Conservation (phyloP, 2,113 vertebrate genomes). For the Monopterus albus region DNA sequence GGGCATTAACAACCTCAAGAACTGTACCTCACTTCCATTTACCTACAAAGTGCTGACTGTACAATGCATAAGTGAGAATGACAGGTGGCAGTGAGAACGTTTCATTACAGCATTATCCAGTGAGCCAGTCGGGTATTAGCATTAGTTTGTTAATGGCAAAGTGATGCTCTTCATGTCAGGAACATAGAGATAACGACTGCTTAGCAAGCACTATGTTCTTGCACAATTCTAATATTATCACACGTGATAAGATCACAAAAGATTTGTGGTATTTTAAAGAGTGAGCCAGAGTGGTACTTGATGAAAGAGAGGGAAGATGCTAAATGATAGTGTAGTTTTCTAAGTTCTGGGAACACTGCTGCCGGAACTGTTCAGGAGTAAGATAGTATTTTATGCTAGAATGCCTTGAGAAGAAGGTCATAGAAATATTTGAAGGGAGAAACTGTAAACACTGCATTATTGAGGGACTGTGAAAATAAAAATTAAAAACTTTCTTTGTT, state of each 20-base stretch:
- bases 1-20: slow-evolving; percentile 39
- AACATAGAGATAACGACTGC: slow-evolving; percentile 59
- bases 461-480: not conserved
- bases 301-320: slow-evolving; percentile 42
- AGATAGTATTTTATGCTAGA: not conserved
- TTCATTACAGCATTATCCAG: slow-evolving; percentile 77
- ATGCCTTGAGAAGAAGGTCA: slow-evolving; percentile 1
- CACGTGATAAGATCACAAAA: slow-evolving; percentile 82
- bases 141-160: slow-evolving; percentile 83
- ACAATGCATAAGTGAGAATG: slow-evolving; percentile 76
- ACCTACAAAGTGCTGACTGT: slow-evolving; percentile 80
- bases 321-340: slow-evolving; percentile 41
- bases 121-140: slow-evolving; percentile 76
- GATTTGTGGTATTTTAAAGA: slow-evolving; percentile 50
- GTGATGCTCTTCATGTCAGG: slow-evolving; percentile 71
- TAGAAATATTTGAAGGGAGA: not conserved
- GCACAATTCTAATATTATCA: slow-evolving; percentile 69
- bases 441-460: not conserved
- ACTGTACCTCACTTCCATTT: slow-evolving; percentile 56
- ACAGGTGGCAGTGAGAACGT: slow-evolving; percentile 73
- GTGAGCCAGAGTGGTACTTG: slow-evolving; percentile 39
- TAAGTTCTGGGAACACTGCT: slow-evolving; percentile 22
- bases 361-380: slow-evolving; percentile 4
- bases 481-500: not conserved
- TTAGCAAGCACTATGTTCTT: slow-evolving; percentile 61